A percentile compares a stretch with the other conserved stretches of the same genome.
Evolutionary conservation across 1,140 invertebrate genomes (phyloP).

Genomic region (Tetraneura akinire): DNA sequence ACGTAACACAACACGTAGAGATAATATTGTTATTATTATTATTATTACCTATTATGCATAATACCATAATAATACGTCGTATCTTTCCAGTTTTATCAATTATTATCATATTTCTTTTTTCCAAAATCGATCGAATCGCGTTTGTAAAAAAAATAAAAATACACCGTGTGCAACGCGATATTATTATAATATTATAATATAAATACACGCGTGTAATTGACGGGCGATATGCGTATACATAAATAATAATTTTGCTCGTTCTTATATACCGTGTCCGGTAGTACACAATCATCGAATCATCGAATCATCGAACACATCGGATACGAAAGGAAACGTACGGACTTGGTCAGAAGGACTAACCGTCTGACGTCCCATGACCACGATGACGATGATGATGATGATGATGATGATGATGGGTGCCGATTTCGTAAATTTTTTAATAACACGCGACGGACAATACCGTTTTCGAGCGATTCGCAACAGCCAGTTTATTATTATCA

Average conservation of each 20-base stretch:
- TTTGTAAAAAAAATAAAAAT: not conserved
- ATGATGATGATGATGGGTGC: constrained; percentile 19
- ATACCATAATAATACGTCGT: not conserved
- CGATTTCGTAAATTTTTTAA: constrained; percentile 23
- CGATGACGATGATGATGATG: not conserved
- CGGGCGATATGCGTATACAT: constrained; percentile 19
- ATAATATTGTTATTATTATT: too few species aligned
- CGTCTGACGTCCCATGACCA: too few species aligned
- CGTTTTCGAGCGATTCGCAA: constrained; percentile 44
- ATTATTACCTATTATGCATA: not conserved
- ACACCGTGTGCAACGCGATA: too few species aligned
- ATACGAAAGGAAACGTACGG: not conserved
- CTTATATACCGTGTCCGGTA: constrained; percentile 3
- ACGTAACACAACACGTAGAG: too few species aligned
- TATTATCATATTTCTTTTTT: too few species aligned
- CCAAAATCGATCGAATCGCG: constrained; percentile 4
- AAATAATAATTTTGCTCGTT: constrained; percentile 2
- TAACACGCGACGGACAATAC: constrained; percentile 41
- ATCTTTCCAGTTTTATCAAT: constrained; percentile 18
- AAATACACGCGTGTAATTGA: not conserved
- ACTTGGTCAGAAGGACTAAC: too few species aligned
- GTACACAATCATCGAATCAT: not conserved
- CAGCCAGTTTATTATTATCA: not conserved
- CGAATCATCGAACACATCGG: too few species aligned
- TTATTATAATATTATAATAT: not conserved